A percentile compares a stretch with the other conserved stretches of the same genome.
Conservation (phyloP, 2,797 vertebrate genomes). For the Babyrousa celebensis region DNA sequence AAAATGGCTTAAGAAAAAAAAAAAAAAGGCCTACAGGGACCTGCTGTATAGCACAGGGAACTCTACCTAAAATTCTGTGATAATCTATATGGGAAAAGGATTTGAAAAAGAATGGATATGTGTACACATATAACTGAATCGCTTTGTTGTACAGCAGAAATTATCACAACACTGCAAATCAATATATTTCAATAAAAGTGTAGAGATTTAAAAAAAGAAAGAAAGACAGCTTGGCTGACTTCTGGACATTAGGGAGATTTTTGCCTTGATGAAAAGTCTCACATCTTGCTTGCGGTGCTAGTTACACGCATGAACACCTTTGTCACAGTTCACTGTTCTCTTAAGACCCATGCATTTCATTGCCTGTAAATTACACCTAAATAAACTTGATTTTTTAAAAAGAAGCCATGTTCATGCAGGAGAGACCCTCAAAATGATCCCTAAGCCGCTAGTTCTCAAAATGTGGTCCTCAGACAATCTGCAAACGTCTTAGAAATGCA, state of each 20-base stretch:
- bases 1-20: too few species aligned
- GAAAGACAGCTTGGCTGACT: background rate
- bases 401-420: background rate
- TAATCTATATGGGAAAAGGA: background rate
- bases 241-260: background rate
- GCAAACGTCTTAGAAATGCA: background rate
- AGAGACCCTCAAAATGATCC: slow-evolving; percentile 22
- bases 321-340: background rate
- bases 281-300: background rate
- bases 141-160: background rate
- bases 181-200: background rate
- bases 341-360: background rate
- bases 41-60: too few species aligned
- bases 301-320: background rate
- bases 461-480: background rate
- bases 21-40: too few species aligned
- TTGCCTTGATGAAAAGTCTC: background rate
- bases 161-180: background rate
- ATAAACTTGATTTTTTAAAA: background rate
- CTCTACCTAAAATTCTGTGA: too few species aligned
- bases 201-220: background rate
- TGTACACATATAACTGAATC: background rate
- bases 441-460: background rate
- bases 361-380: background rate
- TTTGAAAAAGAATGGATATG: background rate